Evolutionary conservation across 1,140 invertebrate species (phyloP).

Genomic region (Lepidotrigona ventralis): DNA sequence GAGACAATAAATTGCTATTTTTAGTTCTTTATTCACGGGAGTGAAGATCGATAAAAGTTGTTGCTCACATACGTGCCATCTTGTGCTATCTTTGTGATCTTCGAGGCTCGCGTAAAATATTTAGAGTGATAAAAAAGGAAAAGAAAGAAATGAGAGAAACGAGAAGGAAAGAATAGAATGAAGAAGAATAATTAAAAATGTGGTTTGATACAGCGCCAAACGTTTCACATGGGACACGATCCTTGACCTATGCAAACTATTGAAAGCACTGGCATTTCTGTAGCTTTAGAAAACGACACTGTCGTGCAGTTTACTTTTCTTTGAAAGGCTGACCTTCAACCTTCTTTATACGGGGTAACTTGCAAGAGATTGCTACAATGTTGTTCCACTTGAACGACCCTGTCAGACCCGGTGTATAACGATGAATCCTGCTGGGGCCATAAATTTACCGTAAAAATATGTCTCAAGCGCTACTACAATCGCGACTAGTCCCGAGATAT

Average conservation of each 20-base stretch:
- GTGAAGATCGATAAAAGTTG: not conserved
- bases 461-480: not conserved
- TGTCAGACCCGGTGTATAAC: constrained; percentile 34
- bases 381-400: constrained; percentile 51
- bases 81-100: not conserved
- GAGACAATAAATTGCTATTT: not conserved
- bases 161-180: not conserved
- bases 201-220: not conserved
- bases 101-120: not conserved
- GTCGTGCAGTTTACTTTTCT: constrained; percentile 47
- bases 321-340: constrained; percentile 49
- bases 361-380: constrained; percentile 37
- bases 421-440: constrained; percentile 21
- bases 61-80: not conserved
- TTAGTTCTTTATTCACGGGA: not conserved
- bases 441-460: constrained; percentile 21
- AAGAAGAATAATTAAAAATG: not conserved
- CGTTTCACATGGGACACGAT: constrained; percentile 4
- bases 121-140: too few relatives aligned
- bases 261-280: constrained; percentile 47
- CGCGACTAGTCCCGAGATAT: not conserved
- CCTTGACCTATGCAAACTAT: constrained; percentile 46
- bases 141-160: not conserved
- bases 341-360: constrained; percentile 42
- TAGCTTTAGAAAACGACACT: constrained; percentile 42